phyloP scores from a whole-genome alignment of 1,140 invertebrate genomes.

The Spodoptera litura region DNA sequence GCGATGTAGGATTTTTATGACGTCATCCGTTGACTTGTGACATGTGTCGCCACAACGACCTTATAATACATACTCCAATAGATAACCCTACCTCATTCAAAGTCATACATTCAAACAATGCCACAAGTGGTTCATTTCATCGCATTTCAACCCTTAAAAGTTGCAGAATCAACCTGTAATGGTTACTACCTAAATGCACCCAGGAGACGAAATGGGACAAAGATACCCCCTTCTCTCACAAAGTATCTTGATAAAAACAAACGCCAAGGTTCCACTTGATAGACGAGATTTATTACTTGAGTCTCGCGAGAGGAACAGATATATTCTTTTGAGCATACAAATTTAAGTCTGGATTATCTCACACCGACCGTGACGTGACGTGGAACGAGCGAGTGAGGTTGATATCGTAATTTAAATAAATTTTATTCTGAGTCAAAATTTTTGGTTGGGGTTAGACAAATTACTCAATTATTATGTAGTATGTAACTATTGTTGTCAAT shows the following conservation, averaged over 20 bases:
- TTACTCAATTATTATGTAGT: too few species aligned
- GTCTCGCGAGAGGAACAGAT: slow-evolving; percentile 62
- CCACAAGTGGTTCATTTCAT: slow-evolving; percentile 36
- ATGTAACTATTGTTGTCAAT: too few species aligned
- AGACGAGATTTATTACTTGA: slow-evolving; percentile 69
- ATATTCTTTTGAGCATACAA: slow-evolving; percentile 64
- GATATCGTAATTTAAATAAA: neutral
- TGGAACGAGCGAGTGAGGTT: neutral
- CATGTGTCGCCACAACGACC: too few species aligned
- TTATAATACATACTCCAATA: neutral
- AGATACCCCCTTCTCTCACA: slow-evolving; percentile 45
- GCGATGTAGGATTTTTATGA: too few species aligned
- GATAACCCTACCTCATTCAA: slow-evolving; percentile 9
- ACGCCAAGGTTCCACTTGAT: slow-evolving; percentile 59
- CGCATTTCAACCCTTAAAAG: slow-evolving; percentile 20
- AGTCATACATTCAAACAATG: slow-evolving; percentile 24
- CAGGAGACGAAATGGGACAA: slow-evolving; percentile 44
- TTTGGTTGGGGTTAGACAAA: too few species aligned
- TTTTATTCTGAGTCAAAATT: too few species aligned
- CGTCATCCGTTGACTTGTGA: too few species aligned
- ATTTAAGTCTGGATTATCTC: slow-evolving; percentile 42
- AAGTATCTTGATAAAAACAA: slow-evolving; percentile 68
- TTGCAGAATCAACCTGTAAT: slow-evolving; percentile 38
- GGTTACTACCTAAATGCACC: slow-evolving; percentile 37
- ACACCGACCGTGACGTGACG: slow-evolving; percentile 42